phyloP scores from a whole-genome alignment of 2,113 vertebrate genomes.

The Pseudorhombus dupliciocellatus region DNA sequence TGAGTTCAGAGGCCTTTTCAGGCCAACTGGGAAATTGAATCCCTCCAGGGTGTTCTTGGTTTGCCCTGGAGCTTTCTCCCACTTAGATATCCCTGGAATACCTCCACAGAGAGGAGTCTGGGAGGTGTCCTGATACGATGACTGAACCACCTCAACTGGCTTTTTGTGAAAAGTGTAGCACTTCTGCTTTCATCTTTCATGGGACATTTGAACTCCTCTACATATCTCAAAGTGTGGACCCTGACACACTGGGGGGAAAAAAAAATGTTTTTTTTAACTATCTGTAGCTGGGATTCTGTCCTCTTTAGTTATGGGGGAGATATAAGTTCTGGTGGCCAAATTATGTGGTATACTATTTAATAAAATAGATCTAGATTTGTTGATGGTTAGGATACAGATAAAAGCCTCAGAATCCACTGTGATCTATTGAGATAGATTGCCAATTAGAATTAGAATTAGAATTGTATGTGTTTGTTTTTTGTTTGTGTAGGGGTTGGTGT shows the following conservation, averaged over 20 bases:
- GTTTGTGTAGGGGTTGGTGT: no score
- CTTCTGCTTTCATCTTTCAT: constrained; percentile 11
- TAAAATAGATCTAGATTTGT: neutral
- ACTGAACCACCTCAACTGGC: constrained; percentile 27
- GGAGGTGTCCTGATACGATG: constrained; percentile 32
- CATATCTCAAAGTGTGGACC: constrained; percentile 1
- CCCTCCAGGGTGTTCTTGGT: constrained; percentile 36
- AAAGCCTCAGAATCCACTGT: no score
- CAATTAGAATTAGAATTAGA: no score
- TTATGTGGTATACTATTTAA: neutral
- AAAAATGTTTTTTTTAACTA: neutral
- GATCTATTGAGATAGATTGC: no score
- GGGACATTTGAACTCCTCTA: constrained; percentile 18
- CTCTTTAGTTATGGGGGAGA: neutral
- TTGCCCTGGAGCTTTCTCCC: constrained; percentile 31
- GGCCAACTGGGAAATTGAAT: constrained; percentile 47
- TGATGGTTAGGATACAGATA: no score
- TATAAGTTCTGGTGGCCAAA: neutral
- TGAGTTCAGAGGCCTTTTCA: constrained; percentile 7
- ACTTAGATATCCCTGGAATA: constrained; percentile 52
- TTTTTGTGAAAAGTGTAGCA: constrained; percentile 12
- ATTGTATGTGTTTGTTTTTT: no score
- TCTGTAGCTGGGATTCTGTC: neutral
- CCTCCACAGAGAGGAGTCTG: constrained; percentile 42
- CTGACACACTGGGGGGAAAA: constrained; percentile 15